Base-by-base conservation (phyloP, 2,113 vertebrate species). In the Struthidea cinerea region DNA sequence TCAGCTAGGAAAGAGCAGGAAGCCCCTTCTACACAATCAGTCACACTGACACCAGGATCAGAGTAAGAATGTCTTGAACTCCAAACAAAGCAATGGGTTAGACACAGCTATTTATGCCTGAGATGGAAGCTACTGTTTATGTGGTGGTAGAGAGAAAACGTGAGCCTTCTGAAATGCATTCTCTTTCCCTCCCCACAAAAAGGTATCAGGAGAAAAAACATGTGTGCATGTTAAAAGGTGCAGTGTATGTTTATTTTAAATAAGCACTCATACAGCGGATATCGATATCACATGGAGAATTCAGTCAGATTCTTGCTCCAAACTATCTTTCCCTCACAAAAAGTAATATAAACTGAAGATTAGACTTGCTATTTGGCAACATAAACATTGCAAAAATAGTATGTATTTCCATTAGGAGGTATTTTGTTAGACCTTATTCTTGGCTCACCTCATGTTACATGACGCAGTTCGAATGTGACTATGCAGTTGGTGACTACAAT, bases 221-320 rank as follows among this genome's bases (percentile, higher is more conserved):
- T 3, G 1, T 22, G 8, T 33, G 13, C 86, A 78, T 14, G 14
- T 49, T 57, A 93, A 84, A 74, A 91, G 60, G 56, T 86, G 64
- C 35, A 49, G 46, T 37, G 37, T 50, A 56, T 18, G 10, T 97
- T 97, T 96, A 96, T 97, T 97, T 92, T 56, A 88, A 93, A 46
- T 84, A 95, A 94, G 93, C 63, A 88, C 37, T 94, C 15, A 50
- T 86, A 96, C 57, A 89, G 69, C 88, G 11, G 69, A 37, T n/a
- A 61, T 39, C 0, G 0, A 35, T 78, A 89, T 47, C 30, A 79
- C 21, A 41, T 8, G 7, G 55, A 93, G 12, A 95, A 93, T 84
- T 88, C 79, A 65, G 53, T 57, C 78, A 86, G 33, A 74, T 77
- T 75, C 60, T 81, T 75, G 22, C 68, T 94, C 16, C 52, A 86